Conservation (phyloP, 2,113 vertebrate genomes). For the Gnathonemus longibarbis region DNA sequence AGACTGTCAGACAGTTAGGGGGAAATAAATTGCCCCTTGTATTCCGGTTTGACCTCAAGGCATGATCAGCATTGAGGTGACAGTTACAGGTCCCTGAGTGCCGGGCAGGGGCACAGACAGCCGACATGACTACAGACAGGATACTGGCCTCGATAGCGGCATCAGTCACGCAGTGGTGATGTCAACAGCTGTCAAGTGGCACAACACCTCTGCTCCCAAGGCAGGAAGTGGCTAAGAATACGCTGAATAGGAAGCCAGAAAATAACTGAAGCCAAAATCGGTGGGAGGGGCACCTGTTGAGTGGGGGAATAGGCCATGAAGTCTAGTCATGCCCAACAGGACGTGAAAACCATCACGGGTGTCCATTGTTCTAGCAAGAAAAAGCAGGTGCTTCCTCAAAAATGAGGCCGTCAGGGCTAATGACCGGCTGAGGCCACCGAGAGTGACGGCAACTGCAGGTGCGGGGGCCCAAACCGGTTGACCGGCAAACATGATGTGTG, state of each 20-base stretch:
- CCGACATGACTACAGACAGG: not conserved
- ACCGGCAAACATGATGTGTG: not conserved
- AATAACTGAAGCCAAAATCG: constrained; percentile 31
- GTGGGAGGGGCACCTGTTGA: constrained; percentile 18
- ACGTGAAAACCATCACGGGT: not conserved
- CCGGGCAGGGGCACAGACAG: not conserved
- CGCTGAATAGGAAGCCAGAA: constrained; percentile 11
- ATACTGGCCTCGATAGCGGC: not conserved
- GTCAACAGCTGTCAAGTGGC: constrained; percentile 12
- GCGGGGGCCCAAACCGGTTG: not conserved
- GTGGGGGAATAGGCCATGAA: not conserved
- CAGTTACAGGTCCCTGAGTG: not conserved
- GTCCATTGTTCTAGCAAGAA: constrained; percentile 42
- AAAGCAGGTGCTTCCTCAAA: constrained; percentile 49
- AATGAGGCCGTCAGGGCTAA: constrained; percentile 1
- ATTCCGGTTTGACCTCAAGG: not conserved
- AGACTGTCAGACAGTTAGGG: not conserved
- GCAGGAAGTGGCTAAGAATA: constrained; percentile 36
- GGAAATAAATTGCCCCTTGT: not conserved
- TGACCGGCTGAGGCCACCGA: not conserved
- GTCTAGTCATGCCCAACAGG: constrained; percentile 23
- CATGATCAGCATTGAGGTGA: not conserved
- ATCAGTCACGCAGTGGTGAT: not conserved
- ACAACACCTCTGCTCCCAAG: constrained; percentile 10
- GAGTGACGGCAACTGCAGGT: not conserved